These are phyloP conservation scores for Drosophila tani DNA, from an alignment of 1,140 invertebrate species.

Conservation along the genomic window DNA sequence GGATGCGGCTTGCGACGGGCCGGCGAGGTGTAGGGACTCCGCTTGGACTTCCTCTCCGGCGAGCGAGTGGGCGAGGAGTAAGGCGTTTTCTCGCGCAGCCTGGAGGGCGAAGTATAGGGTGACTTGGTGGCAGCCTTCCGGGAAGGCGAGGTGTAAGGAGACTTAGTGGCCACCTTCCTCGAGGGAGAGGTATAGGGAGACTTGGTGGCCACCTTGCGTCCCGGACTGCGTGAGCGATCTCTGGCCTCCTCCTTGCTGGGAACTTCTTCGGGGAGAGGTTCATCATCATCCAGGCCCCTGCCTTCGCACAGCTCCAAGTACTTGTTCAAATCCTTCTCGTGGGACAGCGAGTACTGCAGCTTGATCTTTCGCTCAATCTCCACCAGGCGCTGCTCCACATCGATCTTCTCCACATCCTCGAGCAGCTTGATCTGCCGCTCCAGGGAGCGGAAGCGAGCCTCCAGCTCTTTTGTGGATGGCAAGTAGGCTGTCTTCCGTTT, in stretches of 20 bases:
- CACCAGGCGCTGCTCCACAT: slow-evolving; percentile 72
- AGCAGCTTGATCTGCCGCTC: slow-evolving; percentile 79
- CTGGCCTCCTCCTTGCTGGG: not conserved
- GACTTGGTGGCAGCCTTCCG: slow-evolving; percentile 51
- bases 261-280: not conserved
- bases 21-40: slow-evolving; percentile 63
- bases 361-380: slow-evolving; percentile 82
- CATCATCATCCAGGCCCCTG: slow-evolving; percentile 69
- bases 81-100: slow-evolving; percentile 45
- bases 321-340: slow-evolving; percentile 79
- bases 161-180: slow-evolving; percentile 41
- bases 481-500: slow-evolving; percentile 76
- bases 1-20: slow-evolving; percentile 52
- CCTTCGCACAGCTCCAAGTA: slow-evolving; percentile 77
- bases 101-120: slow-evolving; percentile 57
- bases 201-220: slow-evolving; percentile 47
- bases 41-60: slow-evolving; percentile 12
- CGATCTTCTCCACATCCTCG: slow-evolving; percentile 81
- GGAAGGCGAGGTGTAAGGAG: slow-evolving; percentile 63
- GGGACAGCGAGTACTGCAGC: slow-evolving; percentile 76
- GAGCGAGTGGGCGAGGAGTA: slow-evolving; percentile 60
- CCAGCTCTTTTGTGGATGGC: slow-evolving; percentile 77
- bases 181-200: slow-evolving; percentile 67
- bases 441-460: slow-evolving; percentile 74
- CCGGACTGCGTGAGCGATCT: slow-evolving; percentile 64